Evolutionary conservation across 2,888 invertebrate genomes (phyloP), one percentile per base, ranked within the genome.

Genomic region (Pterostichus niger): DNA sequence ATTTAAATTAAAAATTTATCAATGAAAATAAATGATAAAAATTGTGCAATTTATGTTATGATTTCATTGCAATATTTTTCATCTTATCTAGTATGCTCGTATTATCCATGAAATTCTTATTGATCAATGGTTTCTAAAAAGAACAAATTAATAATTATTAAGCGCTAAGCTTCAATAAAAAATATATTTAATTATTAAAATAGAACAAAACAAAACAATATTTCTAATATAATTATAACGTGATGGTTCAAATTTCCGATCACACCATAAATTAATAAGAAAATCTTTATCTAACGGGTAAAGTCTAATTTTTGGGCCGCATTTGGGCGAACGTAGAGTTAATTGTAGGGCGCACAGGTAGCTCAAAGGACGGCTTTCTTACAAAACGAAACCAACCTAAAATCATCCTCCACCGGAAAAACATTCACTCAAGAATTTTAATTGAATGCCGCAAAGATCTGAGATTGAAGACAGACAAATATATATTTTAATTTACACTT

Each of bases 341-440:
- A 79, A 79, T 79, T 79, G 79, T 52, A 79, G 79, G 64, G 79
- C 79, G 79, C 79, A 52, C 49, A 33, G 40, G 56, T 54, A 54
- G 46, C 49, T 64, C 79, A 79, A 79, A 79, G 79, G 49, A 54
- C 49, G 44, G 44, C 54, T 40, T 46, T 79, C 49, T 79, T n/a
- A 44, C 49, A 76, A 76, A 76, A 76, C 33, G 46, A 46, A 76
- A 9, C 40, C 9, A 40, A 76, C 76, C 54, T n/a, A 54, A 76
- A 76, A 76, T 71, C 17, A 71, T 11, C 31, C 2, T 31, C 9
- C 11, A 64, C 24, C 79, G 64, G 79, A 64, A 79, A 61, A 49
- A 64, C 31, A 64, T 17, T 10, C 40, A 10, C 13, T 17, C 9
- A 49, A 64, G 64, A 68, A 79, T 79, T 64, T 79, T 79, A 79